Base-by-base conservation (phyloP, 2,797 vertebrate species). In the Cichlasoma orientale region DNA sequence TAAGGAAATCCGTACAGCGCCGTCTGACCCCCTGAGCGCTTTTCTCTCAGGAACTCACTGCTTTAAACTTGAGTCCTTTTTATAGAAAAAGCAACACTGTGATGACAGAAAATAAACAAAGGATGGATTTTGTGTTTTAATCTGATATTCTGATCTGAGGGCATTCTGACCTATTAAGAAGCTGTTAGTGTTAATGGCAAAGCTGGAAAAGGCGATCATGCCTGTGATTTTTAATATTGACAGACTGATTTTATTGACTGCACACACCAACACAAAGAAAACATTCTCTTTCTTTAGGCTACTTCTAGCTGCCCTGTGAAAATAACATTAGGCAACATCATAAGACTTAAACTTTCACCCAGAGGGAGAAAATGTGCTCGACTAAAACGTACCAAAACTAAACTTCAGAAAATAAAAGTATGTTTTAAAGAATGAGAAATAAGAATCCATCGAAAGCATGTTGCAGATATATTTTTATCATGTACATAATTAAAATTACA, bases 401-500 rank as follows among this genome's bases (percentile, higher is more conserved):
- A 7, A 1, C 27, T 47, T 19, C 4, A 47, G 23, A 0, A 61
- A 0, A 23, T 53, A 63, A 4, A 47, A 4, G 16, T 12, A 25
- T 27, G 27, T 50, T 68, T 68, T 50, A 29, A 1, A 23, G 41
- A 68, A n/a, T 19, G 47, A 47, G 16, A 68, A 72, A 38, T n/a
- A 4, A 47, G 61, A 58, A 84, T 36, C 75, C 75, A 66, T 36
- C 19, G 31, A 76, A 52, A 75, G 27, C 25, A 21, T 36, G 18
- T 47, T 75, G 47, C 55, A 80, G 72, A 85, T 79, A 85, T 63
- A 85, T 76, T 66, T 84, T 86, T 86, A 56, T 77, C 61, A 84
- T 88, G 71, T 90, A 88, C 83, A 90, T 82, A 82, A 87, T 80
- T 83, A 85, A 68, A 79, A 54, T 58, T 80, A 84, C 86, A 87